Evolutionary conservation across 2,113 vertebrate species (phyloP), one percentile per base, ranked within the genome.

Genomic region (Hucho hucho): DNA sequence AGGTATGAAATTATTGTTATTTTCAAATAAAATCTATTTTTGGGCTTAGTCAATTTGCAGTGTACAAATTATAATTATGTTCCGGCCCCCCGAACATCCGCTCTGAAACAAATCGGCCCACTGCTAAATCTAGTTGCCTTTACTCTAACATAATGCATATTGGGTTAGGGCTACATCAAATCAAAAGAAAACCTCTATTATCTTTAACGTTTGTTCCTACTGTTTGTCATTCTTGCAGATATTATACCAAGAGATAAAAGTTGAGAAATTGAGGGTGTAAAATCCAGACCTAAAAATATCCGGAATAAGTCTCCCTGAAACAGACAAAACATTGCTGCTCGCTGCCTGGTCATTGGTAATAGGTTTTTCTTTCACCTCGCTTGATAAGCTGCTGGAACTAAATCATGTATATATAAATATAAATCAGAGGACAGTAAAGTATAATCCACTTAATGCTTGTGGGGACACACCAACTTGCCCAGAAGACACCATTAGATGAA

Each of bases 371-470:
- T 63, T 78, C 78, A 80, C 65, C 73, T 79, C 58, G 74, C 64
- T 79, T 72, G 70, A 84, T 83, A 85, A 78, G 63, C 75, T 77
- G 68, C 70, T 73, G 83, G 73, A 72, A 75, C 75, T 74, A 81
- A 83, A 53, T 80, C 78, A 77, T 75, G 79, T 83, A 84, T 84
- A 81, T 77, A 86, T 87, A 74, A 79, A 86, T 86, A 86, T 82
- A 75, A 87, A 86, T 66, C 70, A 76, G 83, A 49, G 47, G 56
- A 67, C 56, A 65, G 77, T 65, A 75, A 81, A 69, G 67, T 66
- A 81, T 69, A 70, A 77, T 78, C 76, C 74, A 22, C 67, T 69
- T 76, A 64, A 49, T 72, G 64, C 47, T 64, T 77, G 74, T 74
- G 56, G 53, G 56, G 0, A 5, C 53, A 72, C 72, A 74, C 16